phyloP scores from a whole-genome alignment of 2,113 vertebrate species.

The Genyomyrus donnyi region DNA sequence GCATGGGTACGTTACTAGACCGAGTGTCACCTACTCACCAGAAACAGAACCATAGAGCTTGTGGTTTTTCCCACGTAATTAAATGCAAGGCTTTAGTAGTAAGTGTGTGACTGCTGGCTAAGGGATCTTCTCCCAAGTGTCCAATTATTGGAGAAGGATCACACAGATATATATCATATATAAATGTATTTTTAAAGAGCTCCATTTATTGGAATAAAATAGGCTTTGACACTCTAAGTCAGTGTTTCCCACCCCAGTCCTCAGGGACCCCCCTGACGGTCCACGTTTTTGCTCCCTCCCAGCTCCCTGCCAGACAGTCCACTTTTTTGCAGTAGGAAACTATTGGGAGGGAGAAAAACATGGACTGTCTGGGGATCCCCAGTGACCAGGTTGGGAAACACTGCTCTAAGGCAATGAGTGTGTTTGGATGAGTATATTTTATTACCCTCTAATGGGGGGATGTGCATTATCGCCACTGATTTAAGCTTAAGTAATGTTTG shows the following conservation, averaged over 20 bases:
- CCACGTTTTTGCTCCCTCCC: not conserved
- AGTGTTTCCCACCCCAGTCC: not conserved
- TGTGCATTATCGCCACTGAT: not conserved
- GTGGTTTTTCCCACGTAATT: slow-evolving; percentile 13
- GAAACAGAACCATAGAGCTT: not conserved
- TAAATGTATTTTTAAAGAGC: slow-evolving; percentile 8
- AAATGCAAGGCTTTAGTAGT: slow-evolving; percentile 9
- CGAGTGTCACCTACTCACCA: not conserved
- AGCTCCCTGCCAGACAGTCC: not conserved
- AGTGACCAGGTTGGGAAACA: not conserved
- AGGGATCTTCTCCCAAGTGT: slow-evolving; percentile 17
- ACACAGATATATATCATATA: not conserved
- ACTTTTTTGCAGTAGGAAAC: not conserved
- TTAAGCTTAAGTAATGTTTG: not conserved
- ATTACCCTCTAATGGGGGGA: not conserved
- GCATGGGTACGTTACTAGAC: not conserved
- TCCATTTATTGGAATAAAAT: slow-evolving; percentile 37
- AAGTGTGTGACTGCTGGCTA: not conserved
- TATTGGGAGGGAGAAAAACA: not conserved
- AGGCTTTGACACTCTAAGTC: not conserved
- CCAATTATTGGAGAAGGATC: slow-evolving; percentile 17
- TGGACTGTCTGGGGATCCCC: not conserved
- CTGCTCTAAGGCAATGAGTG: not conserved
- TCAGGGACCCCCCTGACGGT: not conserved
- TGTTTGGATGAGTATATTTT: slow-evolving; percentile 7